phyloP scores from a whole-genome alignment of 2,888 invertebrate genomes.

The Drosophila subquinaria region DNA sequence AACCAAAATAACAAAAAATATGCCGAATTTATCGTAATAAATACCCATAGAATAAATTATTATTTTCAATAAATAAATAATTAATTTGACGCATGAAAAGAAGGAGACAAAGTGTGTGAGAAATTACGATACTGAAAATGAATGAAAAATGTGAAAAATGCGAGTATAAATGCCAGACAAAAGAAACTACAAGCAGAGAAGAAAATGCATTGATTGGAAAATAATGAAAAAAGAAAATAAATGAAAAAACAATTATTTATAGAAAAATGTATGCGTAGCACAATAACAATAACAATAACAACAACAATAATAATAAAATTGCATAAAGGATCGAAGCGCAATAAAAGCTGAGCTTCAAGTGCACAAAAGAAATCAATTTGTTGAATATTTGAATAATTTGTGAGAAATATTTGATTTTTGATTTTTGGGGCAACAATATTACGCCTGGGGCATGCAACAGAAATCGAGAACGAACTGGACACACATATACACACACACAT shows the following conservation, averaged over 20 bases:
- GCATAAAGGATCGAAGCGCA: not conserved
- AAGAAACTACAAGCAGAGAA: not conserved
- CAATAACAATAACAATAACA: not conserved
- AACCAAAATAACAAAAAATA: no score
- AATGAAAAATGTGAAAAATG: constrained; percentile 1
- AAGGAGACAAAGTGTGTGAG: not conserved
- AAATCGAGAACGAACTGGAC: not conserved
- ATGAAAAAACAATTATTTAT: constrained; percentile 5
- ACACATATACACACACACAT: not conserved
- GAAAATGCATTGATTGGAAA: constrained; percentile 7
- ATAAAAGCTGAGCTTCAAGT: not conserved
- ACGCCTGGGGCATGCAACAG: constrained; percentile 9
- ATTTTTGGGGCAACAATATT: not conserved
- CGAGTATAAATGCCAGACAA: constrained; percentile 2
- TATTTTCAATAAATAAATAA: constrained; percentile 8
- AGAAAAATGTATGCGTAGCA: constrained; percentile 5
- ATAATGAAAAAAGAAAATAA: not conserved
- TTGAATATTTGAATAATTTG: not conserved
- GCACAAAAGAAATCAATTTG: constrained; percentile 18
- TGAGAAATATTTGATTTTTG: not conserved
- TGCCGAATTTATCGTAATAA: no score
- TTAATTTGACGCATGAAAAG: constrained; percentile 14
- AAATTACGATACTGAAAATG: not conserved
- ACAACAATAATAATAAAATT: constrained; percentile 6
- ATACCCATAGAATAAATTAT: not conserved